Conservation (phyloP, 2,797 vertebrate species). For the Characodon lateralis region DNA sequence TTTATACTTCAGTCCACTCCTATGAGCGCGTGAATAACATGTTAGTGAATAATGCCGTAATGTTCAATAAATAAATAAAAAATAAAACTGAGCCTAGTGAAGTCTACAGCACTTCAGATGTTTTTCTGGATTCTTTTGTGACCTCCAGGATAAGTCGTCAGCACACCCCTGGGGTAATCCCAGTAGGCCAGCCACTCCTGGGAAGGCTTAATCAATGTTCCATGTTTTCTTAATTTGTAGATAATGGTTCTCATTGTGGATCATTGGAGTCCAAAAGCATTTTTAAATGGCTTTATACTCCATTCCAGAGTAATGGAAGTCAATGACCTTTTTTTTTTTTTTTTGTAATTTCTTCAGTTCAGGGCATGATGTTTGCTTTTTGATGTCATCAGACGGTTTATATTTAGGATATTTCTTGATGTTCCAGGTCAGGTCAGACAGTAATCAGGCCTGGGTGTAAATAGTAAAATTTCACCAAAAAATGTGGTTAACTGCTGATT, state of each 20-base stretch:
- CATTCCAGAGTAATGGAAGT: neutral
- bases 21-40: too few species aligned
- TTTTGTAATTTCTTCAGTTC: neutral
- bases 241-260: too few species aligned
- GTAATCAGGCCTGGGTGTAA: too few species aligned
- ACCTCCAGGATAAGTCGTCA: neutral
- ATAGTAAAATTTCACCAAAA: too few species aligned
- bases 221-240: neutral
- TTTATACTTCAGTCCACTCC: too few species aligned
- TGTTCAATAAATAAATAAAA: too few species aligned
- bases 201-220: neutral
- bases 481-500: neutral
- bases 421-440: too few species aligned
- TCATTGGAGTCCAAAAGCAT: neutral
- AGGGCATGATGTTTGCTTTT: neutral
- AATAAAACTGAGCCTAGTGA: neutral
- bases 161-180: neutral
- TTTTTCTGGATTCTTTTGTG: neutral
- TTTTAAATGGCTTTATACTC: neutral
- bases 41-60: too few species aligned
- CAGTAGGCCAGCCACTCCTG: neutral
- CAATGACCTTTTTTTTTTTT: neutral
- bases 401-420: neutral
- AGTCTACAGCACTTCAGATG: neutral
- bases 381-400: neutral